Evolutionary conservation across 2,888 invertebrate genomes (phyloP).

Genomic region (Polydrusus tereticollis): DNA sequence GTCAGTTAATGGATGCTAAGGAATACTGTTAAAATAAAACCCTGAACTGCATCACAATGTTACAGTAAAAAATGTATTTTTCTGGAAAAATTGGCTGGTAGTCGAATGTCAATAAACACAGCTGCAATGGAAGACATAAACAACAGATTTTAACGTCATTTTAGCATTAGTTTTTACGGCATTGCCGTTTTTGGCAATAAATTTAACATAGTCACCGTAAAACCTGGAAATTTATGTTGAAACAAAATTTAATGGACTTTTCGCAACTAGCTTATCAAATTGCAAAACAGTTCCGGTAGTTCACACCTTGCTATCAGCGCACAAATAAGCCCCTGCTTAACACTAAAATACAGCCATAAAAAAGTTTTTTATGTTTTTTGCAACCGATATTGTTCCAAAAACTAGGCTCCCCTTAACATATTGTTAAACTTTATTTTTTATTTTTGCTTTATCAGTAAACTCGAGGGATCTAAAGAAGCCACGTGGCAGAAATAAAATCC

Average conservation of each 20-base stretch:
- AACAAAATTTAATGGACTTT: slow-evolving; percentile 13
- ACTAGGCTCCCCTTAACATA: background rate
- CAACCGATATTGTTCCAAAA: background rate
- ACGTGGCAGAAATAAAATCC: no score
- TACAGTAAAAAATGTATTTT: no score
- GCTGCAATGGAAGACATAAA: slow-evolving; percentile 25
- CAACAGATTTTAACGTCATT: slow-evolving; percentile 21
- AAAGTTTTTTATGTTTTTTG: background rate
- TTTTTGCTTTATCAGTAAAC: no score
- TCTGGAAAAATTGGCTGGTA: no score
- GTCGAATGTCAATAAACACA: slow-evolving; percentile 21
- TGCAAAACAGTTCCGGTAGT: background rate
- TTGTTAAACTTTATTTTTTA: no score
- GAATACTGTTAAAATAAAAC: no score
- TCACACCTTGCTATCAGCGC: background rate
- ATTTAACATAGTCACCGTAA: background rate
- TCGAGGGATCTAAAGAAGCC: no score
- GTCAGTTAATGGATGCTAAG: no score
- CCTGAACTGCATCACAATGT: no score
- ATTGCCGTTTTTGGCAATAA: slow-evolving; percentile 1
- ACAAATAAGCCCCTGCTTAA: background rate
- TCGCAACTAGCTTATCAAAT: slow-evolving; percentile 1
- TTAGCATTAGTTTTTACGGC: slow-evolving; percentile 13
- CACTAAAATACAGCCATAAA: background rate
- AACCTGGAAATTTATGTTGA: background rate